These are phyloP conservation scores for Lepidocolaptes lacrymiger DNA, from an alignment of 2,797 vertebrate genomes.

Conservation along the genomic window DNA sequence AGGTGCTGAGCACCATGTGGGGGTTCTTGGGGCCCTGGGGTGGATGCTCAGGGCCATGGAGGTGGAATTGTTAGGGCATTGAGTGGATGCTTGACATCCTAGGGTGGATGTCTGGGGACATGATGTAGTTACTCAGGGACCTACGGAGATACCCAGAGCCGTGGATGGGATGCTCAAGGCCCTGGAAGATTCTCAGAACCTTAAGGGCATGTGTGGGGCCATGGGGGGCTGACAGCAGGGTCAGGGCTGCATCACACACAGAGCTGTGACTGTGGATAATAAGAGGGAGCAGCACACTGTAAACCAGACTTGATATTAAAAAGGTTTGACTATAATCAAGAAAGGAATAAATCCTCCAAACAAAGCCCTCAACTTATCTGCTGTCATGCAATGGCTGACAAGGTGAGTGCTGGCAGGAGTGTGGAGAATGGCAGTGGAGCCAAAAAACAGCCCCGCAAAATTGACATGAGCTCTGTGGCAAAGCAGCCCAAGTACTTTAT, in stretches of 20 bases:
- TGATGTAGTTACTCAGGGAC: background rate
- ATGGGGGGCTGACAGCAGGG: background rate
- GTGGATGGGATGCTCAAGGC: background rate
- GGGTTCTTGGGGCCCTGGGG: background rate
- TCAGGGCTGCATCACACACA: background rate
- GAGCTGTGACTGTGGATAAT: fast-evolving
- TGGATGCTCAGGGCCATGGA: background rate
- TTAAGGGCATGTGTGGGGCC: background rate
- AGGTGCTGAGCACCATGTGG: background rate
- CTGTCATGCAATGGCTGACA: background rate
- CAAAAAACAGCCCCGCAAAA: background rate
- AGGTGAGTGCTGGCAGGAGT: background rate
- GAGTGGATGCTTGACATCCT: background rate
- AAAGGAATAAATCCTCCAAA: constrained; percentile 14
- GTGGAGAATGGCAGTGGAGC: fast-evolving
- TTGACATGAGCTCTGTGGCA: background rate
- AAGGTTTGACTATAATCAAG: background rate
- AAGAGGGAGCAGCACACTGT: background rate
- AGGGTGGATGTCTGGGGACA: background rate
- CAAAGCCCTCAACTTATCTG: constrained; percentile 22
- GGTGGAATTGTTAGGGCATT: background rate
- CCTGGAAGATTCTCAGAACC: background rate
- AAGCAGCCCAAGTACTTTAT: background rate
- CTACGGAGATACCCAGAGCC: too few species aligned
- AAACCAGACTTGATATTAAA: background rate